These are phyloP conservation scores for Micromussa lordhowensis DNA, from an alignment of 92 coral and sea anemone species.

Conservation along the genomic window DNA sequence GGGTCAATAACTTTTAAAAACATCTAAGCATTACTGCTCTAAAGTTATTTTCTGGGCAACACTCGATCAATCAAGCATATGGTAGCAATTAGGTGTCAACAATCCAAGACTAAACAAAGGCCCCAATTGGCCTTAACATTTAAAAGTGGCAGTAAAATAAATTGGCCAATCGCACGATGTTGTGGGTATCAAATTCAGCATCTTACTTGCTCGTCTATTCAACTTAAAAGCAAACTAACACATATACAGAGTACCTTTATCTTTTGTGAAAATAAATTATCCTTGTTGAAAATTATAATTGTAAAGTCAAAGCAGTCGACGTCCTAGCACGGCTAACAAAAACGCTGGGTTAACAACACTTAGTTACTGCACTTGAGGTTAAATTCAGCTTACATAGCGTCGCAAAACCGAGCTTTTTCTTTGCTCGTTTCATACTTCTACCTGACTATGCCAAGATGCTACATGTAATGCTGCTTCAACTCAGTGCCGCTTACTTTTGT, in stretches of 20 bases:
- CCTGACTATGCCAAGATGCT: background rate
- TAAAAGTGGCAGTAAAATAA: constrained; percentile 1
- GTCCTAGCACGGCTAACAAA: background rate
- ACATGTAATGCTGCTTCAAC: background rate
- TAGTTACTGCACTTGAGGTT: background rate
- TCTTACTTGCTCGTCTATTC: background rate
- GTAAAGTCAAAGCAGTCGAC: background rate
- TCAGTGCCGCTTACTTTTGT: background rate
- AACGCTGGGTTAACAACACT: background rate
- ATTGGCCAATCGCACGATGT: background rate
- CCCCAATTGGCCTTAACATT: background rate
- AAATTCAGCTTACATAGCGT: background rate
- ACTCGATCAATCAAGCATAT: constrained; percentile 10
- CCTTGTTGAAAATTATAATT: background rate
- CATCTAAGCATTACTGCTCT: constrained; percentile 30
- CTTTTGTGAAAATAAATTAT: background rate
- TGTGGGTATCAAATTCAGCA: background rate
- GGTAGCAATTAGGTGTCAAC: constrained; percentile 15
- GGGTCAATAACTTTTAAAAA: constrained; percentile 14
- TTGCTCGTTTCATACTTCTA: background rate
- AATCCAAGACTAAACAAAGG: constrained; percentile 21
- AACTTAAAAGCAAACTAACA: background rate
- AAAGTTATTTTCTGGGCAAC: constrained; percentile 40
- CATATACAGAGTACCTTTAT: background rate
- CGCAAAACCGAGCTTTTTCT: background rate